phyloP scores from a whole-genome alignment of 2,113 vertebrate genomes.

The Seriola dumerili region DNA sequence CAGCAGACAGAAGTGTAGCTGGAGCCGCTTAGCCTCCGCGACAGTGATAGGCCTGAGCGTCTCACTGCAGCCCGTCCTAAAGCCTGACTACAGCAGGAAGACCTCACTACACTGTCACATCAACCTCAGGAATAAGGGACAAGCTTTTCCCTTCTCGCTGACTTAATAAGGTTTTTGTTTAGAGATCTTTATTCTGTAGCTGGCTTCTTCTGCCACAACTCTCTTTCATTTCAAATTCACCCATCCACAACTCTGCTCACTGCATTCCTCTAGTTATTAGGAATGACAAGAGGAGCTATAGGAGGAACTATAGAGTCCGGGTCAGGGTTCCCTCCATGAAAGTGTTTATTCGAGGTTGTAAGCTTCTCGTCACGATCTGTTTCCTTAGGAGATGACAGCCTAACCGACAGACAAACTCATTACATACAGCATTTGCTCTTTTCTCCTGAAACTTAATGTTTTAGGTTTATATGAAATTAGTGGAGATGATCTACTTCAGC shows the following conservation, averaged over 20 bases:
- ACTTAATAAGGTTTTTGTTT: not conserved
- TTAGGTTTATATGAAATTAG: not conserved
- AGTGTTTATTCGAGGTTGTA: not conserved
- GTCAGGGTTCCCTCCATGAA: not conserved
- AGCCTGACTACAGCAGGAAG: conserved; percentile 12
- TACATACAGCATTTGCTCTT: not conserved
- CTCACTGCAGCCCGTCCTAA: conserved; percentile 5
- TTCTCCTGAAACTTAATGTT: not conserved
- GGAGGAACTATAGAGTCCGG: not conserved
- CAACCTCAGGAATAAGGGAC: conserved; percentile 4
- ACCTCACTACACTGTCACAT: conserved; percentile 21
- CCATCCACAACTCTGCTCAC: not conserved
- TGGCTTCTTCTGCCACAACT: not conserved
- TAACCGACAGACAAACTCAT: not conserved
- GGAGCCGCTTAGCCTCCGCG: conserved; percentile 41
- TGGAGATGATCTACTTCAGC: not conserved
- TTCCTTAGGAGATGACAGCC: not conserved
- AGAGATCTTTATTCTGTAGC: conserved; percentile 1
- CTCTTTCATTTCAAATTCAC: conserved; percentile 6
- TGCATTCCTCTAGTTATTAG: not conserved
- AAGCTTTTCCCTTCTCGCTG: not conserved
- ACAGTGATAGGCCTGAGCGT: conserved; percentile 33
- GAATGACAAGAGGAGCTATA: not conserved
- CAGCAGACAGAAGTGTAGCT: conserved; percentile 42
- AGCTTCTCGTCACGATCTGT: not conserved